These are phyloP conservation scores for Mactra quadrangularis DNA, from an alignment of 1,140 invertebrate species.

Conservation along the genomic window DNA sequence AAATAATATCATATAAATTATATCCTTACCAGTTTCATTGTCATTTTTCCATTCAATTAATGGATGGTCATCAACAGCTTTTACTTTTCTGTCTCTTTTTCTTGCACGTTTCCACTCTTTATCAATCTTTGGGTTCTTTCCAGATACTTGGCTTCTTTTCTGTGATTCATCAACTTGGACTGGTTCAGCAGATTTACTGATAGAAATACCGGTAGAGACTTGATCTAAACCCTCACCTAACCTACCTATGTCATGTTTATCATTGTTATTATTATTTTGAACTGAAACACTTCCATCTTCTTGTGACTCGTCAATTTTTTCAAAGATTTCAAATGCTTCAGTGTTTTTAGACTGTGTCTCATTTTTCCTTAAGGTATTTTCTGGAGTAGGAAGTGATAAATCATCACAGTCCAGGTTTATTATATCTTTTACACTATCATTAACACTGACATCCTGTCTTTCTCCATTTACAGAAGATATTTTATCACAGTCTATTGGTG, in stretches of 20 bases:
- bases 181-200: too few species aligned
- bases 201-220: too few species aligned
- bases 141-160: conserved; percentile 2
- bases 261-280: background rate
- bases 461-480: too few species aligned
- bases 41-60: conserved; percentile 54
- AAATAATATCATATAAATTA: too few species aligned
- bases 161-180: background rate
- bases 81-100: conserved; percentile 1
- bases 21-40: conserved; percentile 48
- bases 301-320: background rate
- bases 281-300: background rate
- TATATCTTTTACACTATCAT: too few species aligned
- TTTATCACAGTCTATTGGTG: too few species aligned
- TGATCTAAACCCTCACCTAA: background rate
- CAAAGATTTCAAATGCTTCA: background rate
- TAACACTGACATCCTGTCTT: too few species aligned
- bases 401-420: too few species aligned
- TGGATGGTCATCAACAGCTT: conserved; percentile 28
- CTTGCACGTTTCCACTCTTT: background rate
- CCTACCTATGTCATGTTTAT: background rate
- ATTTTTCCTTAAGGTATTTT: too few species aligned
- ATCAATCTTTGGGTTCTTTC: background rate
- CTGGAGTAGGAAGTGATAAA: too few species aligned
- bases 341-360: background rate